A percentile compares a stretch with the other conserved stretches of the same genome.
These are phyloP conservation scores for Pantherophis alleghaniensis DNA, from an alignment of 2,797 vertebrate species.

Conservation along the genomic window DNA sequence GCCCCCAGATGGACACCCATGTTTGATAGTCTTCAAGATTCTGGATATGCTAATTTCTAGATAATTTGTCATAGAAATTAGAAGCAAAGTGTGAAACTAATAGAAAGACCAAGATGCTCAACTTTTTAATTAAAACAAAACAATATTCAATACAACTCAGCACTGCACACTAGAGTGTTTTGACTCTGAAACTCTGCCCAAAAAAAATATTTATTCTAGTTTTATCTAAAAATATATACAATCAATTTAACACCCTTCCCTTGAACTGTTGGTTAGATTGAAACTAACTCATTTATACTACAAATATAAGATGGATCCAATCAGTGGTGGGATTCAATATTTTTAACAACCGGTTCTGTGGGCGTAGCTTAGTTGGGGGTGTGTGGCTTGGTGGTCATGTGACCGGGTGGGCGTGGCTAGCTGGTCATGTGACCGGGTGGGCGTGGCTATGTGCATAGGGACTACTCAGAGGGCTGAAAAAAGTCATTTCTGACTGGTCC, in stretches of 20 bases:
- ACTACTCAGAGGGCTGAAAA: no score
- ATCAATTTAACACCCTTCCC: background rate
- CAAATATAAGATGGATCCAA: background rate
- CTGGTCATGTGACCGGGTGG: no score
- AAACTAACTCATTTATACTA: background rate
- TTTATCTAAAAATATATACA: background rate
- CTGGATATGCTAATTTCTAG: slow-evolving; percentile 73
- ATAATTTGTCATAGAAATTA: slow-evolving; percentile 82
- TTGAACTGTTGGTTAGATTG: background rate
- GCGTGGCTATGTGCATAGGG: no score
- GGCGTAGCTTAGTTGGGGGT: no score
- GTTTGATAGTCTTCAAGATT: slow-evolving; percentile 66
- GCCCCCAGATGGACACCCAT: no score
- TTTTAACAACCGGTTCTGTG: no score
- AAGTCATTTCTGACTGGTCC: no score
- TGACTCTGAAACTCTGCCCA: background rate
- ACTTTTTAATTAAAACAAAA: slow-evolving; percentile 61
- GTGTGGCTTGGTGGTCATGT: no score
- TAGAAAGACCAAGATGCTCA: slow-evolving; percentile 69
- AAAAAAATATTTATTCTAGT: background rate
- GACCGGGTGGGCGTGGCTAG: no score
- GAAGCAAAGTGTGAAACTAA: slow-evolving; percentile 75
- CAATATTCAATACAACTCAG: background rate
- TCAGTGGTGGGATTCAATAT: no score
- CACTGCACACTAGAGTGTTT: background rate